These are phyloP conservation scores for Caenorhabditis elegans DNA, from an alignment of 1,140 invertebrate species.

Conservation along the genomic window WBcel235 BX284602.5:6467501-6468000, in stretches of 20 bases:
- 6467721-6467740: neutral
- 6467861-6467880: neutral
- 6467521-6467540: neutral
- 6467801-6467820: neutral
- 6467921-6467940: too few relatives aligned
- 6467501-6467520: slow-evolving; percentile 19
- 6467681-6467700: slow-evolving; percentile 4
- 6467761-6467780: neutral
- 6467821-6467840: too few relatives aligned
- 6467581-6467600: neutral
- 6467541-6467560: neutral
- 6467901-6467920: too few relatives aligned
- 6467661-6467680: neutral
- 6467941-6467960: too few relatives aligned
- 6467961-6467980: too few relatives aligned
- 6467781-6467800: neutral
- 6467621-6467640: slow-evolving; percentile 13
- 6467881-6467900: neutral
- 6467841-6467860: neutral
- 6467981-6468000: too few relatives aligned
- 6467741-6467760: slow-evolving; percentile 9
- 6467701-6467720: slow-evolving; percentile 1
- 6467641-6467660: neutral
- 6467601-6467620: neutral
- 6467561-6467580: neutral